A percentile compares a stretch with the other conserved stretches of the same genome.
Evolutionary conservation across 2,113 vertebrate species (phyloP).

Genomic region (Lophochroa leadbeateri): DNA sequence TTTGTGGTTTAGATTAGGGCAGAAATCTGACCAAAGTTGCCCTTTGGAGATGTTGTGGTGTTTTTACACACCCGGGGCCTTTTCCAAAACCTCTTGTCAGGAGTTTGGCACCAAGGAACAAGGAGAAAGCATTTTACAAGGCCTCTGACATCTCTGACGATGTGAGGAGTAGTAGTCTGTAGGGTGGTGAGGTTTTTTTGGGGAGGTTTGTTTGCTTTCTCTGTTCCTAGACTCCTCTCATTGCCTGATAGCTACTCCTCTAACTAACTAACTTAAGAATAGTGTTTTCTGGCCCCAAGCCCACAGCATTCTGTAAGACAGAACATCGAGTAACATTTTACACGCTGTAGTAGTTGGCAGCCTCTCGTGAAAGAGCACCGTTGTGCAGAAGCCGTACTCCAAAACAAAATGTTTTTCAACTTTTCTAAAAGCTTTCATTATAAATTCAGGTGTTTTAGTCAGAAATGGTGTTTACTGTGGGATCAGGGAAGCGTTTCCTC

Average conservation of each 20-base stretch:
- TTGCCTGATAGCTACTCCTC: neutral
- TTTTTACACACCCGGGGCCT: neutral
- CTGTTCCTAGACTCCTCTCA: neutral
- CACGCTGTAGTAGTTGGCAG: neutral
- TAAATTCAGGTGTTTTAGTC: neutral
- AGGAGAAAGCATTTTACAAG: neutral
- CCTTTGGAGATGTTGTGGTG: neutral
- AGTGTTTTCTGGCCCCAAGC: neutral
- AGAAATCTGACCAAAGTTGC: neutral
- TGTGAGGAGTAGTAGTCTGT: neutral
- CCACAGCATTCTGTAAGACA: rapidly evolving
- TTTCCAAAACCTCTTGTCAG: neutral
- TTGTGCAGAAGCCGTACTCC: neutral
- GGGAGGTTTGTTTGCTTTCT: neutral
- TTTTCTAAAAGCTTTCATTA: neutral
- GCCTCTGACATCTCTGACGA: neutral
- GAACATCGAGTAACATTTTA: rapidly evolving
- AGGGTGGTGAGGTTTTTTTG: neutral
- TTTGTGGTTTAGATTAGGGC: neutral
- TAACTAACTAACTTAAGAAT: rapidly evolving
- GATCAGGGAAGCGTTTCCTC: neutral
- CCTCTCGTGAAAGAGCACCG: neutral
- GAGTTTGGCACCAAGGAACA: neutral
- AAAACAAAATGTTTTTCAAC: neutral
- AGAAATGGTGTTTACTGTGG: neutral